Percentiles rank a stretch among this genome's conserved stretches.
phyloP scores from a whole-genome alignment of 2,797 vertebrate genomes.

The Gadopsis marmoratus region DNA sequence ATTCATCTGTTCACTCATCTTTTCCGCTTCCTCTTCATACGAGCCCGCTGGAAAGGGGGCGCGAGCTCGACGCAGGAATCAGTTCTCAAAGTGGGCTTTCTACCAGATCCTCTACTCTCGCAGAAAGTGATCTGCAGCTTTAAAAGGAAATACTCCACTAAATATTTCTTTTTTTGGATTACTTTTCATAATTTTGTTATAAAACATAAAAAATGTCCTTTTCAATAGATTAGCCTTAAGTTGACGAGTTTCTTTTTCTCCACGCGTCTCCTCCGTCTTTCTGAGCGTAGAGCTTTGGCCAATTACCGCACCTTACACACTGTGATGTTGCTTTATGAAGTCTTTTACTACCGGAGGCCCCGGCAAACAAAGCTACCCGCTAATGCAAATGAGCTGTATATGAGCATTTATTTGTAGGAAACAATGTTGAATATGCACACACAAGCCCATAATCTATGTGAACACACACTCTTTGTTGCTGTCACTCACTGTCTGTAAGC shows the following conservation, averaged over 20 bases:
- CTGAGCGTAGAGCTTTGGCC: constrained; percentile 47
- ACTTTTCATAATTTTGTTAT: background rate
- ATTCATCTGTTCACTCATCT: constrained; percentile 71
- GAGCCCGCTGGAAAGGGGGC: constrained; percentile 15
- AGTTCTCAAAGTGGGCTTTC: constrained; percentile 35
- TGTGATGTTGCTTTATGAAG: background rate
- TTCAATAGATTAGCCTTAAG: background rate
- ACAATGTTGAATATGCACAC: background rate
- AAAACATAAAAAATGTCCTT: no score
- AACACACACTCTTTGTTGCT: constrained; percentile 18
- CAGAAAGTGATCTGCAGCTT: background rate
- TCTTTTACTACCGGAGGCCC: background rate
- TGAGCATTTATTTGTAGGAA: background rate
- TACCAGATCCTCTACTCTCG: background rate
- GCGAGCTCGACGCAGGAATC: constrained; percentile 41
- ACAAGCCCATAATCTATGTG: constrained; percentile 5
- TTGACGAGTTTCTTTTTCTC: background rate
- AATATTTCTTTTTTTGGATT: background rate
- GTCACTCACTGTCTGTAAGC: constrained; percentile 28
- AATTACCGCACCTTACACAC: constrained; percentile 15
- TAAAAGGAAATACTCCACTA: no score
- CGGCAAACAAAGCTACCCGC: background rate
- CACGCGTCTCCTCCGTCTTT: constrained; percentile 16
- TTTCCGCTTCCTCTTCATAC: constrained; percentile 62
- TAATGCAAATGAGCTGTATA: constrained; percentile 6